phyloP scores from a whole-genome alignment of 2,888 invertebrate genomes.

The Polietes domitor region DNA sequence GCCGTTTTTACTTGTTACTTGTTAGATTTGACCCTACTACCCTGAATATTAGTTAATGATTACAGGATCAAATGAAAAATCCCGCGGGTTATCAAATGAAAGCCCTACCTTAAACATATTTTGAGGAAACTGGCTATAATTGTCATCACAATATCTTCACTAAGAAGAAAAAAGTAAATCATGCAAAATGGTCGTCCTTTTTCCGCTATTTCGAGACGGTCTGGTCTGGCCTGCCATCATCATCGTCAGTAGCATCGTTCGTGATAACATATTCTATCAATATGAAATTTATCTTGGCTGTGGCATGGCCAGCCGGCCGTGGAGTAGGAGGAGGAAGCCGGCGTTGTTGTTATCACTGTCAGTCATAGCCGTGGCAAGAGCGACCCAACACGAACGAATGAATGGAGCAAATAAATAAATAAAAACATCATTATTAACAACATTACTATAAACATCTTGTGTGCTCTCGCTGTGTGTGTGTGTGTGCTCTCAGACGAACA shows the following conservation, averaged over 20 bases:
- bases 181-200: too few species aligned
- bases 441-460: conserved; percentile 51
- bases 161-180: too few species aligned
- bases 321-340: background rate
- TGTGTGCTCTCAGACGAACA: background rate
- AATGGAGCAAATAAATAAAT: conserved; percentile 10
- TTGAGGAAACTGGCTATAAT: too few species aligned
- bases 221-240: background rate
- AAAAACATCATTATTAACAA: conserved; percentile 51
- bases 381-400: background rate
- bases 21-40: too few species aligned
- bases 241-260: background rate
- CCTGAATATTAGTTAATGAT: too few species aligned
- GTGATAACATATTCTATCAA: background rate
- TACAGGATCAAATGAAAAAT: too few species aligned
- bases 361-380: background rate
- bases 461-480: too few species aligned
- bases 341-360: conserved; percentile 1
- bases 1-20: too few species aligned
- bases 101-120: too few species aligned
- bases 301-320: background rate
- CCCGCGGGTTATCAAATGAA: too few species aligned
- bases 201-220: too few species aligned
- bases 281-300: background rate
- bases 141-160: too few species aligned